Base-by-base conservation (phyloP, 92 coral and sea anemone genomes). In the Palythoa grandis region DNA sequence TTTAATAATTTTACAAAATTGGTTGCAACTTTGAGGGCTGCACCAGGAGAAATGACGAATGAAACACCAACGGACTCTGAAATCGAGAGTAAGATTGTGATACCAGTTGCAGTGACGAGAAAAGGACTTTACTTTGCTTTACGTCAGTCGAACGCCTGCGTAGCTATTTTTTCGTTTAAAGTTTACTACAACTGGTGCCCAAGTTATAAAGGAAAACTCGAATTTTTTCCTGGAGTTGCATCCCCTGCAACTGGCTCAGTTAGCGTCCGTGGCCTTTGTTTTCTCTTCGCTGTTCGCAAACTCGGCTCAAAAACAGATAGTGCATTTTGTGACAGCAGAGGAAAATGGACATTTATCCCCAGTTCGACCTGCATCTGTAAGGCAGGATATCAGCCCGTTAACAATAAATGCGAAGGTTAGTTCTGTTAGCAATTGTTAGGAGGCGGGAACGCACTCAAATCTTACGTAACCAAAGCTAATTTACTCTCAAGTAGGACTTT, bases 91-190 rank as follows among this genome's bases (percentile, higher is more conserved):
- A 79, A 20, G 43, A 57, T 23, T 11, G 35, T 61, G 10, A 63
- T 79, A 16, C 84, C 38, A 39, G 57, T 79, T 6, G 23, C 7
- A 20, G 39, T 65, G 13, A 43, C 43, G 35, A 63, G 37, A 39
- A 20, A 23, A 29, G 84, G 84, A 79, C 39, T 65, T 37, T 79
- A 63, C 4, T 43, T 79, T n/a, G 84, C 84, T 40, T 20, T 79
- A 11, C 84, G 72, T 11, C 72, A 79, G 17, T n/a, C 54, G n/a
- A 79, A 52, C 24, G n/a, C 84, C 19, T 79, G 84, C 12, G 7
- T 17, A n/a, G 72, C 84, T 3, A n/a, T 79, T 13, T 79, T 79
- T 43, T 79, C 84, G 3, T 79, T 79, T 65, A 48, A 79, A 37
- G 74, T 43, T 11, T 79, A 63, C 40, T 79, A 79, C 56, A 39